Evolutionary conservation across 2,888 invertebrate genomes (phyloP), one percentile per base, ranked within the genome.

Genomic region (Erebia aethiops): DNA sequence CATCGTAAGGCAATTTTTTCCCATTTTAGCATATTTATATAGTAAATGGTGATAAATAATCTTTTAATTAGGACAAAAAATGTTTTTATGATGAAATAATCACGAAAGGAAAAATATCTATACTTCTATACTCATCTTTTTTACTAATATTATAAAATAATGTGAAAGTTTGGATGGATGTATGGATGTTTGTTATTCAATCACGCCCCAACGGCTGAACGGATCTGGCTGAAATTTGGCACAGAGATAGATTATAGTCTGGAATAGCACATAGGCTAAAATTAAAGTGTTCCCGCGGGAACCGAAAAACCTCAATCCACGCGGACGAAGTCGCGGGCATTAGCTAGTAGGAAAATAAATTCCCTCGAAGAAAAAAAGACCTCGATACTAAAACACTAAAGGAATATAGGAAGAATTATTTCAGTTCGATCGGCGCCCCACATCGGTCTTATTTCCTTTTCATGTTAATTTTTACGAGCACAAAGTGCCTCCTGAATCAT

Each of bases 391-490:
- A 52, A 64, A n/a, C 13, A 62, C 63, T 56, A 21, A 66, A 46
- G 21, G 21, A 10, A 41, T 56, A 49, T 16, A 5, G 57, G 21
- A 66, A 14, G 57, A 66, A 57, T 57, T 57, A 46, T 57, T 41
- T 54, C 46, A 57, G 4, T 60, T 60, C 46, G 35, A 60, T 60
- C 41, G 60, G 35, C 60, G 49, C 14, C 21, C 67, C 43, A 7
- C 18, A 51, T 35, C 26, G 11, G 51, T 16, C 60, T 67, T 67
- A 67, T 60, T 67, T 51, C 35, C 60, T 61, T 67, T 67, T 61
- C 51, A 60, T 67, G 60, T 67, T 26, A 60, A 67, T 60, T 60
- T 60, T 51, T 52, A 67, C 52, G 60, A 67, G 52, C 41, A 61
- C 16, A 52, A 67, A 60, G 52, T 60, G 14, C 51, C 51, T 16